These are phyloP conservation scores for Camelus bactrianus DNA, from an alignment of 2,113 vertebrate genomes.

Conservation along the genomic window DNA sequence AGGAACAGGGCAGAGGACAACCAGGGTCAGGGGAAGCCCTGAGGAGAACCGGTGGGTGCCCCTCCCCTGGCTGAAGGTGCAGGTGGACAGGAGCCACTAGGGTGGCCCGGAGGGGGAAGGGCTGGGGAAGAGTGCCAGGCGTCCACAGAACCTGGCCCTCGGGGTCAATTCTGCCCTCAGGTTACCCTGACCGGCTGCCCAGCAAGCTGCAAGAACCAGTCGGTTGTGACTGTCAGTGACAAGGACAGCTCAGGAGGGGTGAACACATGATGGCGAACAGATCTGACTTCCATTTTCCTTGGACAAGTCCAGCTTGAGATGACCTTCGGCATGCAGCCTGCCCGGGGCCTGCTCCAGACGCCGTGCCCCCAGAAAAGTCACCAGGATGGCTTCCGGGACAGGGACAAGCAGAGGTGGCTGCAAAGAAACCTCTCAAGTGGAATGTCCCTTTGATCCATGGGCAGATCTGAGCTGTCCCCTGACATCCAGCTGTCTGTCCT, in stretches of 20 bases:
- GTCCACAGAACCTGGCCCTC: background rate
- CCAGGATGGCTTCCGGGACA: rapidly evolving
- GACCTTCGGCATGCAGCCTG: background rate
- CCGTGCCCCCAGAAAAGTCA: background rate
- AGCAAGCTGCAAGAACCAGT: background rate
- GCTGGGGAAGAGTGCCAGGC: background rate
- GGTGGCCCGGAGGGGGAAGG: background rate
- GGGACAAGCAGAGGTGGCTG: background rate
- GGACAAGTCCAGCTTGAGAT: background rate
- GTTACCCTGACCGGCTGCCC: background rate
- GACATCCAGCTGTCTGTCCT: background rate
- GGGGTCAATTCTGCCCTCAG: background rate
- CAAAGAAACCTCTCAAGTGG: background rate
- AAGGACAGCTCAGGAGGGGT: background rate
- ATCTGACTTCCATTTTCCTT: background rate
- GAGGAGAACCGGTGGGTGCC: background rate
- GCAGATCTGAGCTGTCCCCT: background rate
- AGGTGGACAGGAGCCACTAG: background rate
- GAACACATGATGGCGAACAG: background rate
- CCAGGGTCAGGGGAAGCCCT: background rate
- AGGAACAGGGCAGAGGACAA: background rate
- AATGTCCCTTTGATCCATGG: background rate
- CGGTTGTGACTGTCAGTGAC: background rate
- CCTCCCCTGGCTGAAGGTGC: rapidly evolving
- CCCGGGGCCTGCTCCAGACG: background rate